Base-by-base conservation (phyloP, 1,140 invertebrate species). In the Ceratosolen fusciceps region DNA sequence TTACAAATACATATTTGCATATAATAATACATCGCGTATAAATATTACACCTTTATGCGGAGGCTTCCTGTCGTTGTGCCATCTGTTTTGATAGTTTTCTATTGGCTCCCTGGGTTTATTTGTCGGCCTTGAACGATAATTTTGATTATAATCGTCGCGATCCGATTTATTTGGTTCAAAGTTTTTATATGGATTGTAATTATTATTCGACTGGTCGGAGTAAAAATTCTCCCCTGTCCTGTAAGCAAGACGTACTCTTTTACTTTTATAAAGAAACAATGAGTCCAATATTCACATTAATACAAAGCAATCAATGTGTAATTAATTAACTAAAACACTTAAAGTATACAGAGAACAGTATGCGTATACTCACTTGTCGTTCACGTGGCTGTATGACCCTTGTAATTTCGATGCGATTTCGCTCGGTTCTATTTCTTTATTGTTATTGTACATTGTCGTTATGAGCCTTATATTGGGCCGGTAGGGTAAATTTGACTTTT, bases 151-250 rank as follows among this genome's bases (percentile, higher is more conserved):
- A 58, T 60, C 16, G 31, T 60, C 67, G 16, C 75, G 49, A 75
- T 75, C 43, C 0, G 74, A 75, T 9, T 75, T 49, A 37, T 65
- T 75, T 34, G 74, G 58, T 24, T 75, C 58, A 2, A 65, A 67
- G n/a, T 75, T 31, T n/a, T 26, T 19, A 24, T 75, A 52, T 12
- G 74, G 39, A 74, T 73, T 52, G 10, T 73, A 24, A 19, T 1
- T 58, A 60, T 73, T 26, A 47, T n/a, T 39, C n/a, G n/a, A n/a
- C 3, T n/a, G 54, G 0, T 31, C 37, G n/a, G 16, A 43, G 47
- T 74, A n/a, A 29, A 10, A 29, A 14, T 34, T 75, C 67, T 34
- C 39, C n/a, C 9, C 4, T 34, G 14, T 7, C 9, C 60, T 62
- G 60, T 52, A 3, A 49, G 47, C n/a, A 62, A 74, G 19, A 29